phyloP scores from a whole-genome alignment of 1,140 invertebrate species.

The Brachionus calyciflorus region DNA sequence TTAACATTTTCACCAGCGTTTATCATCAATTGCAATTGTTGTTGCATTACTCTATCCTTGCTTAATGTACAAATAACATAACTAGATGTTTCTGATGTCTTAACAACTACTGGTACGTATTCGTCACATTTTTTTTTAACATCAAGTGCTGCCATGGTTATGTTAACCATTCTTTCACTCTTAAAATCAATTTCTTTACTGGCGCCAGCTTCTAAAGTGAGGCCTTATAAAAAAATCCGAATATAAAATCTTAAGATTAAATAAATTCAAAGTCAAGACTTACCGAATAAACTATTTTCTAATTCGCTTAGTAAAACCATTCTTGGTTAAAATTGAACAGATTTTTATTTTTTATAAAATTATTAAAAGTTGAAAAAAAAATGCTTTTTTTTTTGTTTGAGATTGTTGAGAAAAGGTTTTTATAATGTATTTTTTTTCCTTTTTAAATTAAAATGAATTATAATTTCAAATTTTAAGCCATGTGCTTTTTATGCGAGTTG shows the following conservation, averaged over 20 bases:
- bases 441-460: no score
- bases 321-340: conserved; percentile 27
- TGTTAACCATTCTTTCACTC: conserved; percentile 29
- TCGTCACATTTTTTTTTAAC: conserved; percentile 35
- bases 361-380: no score
- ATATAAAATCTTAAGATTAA: background rate
- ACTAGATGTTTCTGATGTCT: background rate
- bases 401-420: no score
- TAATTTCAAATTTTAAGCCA: no score
- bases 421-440: no score
- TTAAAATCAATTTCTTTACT: conserved; percentile 28
- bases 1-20: conserved; percentile 41
- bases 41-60: conserved; percentile 31
- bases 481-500: no score
- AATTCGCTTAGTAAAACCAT: conserved; percentile 46
- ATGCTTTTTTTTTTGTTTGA: no score
- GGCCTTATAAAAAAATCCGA: background rate
- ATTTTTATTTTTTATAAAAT: no score
- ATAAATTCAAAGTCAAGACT: background rate
- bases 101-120: conserved; percentile 23
- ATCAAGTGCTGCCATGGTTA: conserved; percentile 35
- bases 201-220: background rate
- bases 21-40: conserved; percentile 29
- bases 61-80: conserved; percentile 35
- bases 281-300: conserved; percentile 25